Evolutionary conservation across 2,113 vertebrate genomes (phyloP).

Genomic region (Melospiza georgiana): DNA sequence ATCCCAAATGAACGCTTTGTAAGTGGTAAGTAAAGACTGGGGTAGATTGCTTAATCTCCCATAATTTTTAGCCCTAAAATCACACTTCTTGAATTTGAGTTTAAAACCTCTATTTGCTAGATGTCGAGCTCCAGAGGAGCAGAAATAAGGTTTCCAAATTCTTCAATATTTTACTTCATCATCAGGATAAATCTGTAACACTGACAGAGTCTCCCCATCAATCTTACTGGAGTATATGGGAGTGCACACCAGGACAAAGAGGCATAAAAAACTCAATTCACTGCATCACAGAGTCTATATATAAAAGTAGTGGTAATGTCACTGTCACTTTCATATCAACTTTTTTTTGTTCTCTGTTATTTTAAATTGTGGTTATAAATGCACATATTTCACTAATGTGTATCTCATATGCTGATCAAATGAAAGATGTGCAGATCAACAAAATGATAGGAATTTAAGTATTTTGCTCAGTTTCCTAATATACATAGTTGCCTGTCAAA

Average conservation of each 20-base stretch:
- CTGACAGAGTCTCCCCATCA: neutral
- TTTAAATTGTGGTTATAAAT: neutral
- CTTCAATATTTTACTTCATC: neutral
- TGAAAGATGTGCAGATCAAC: neutral
- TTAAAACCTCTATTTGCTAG: neutral
- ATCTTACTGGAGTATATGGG: neutral
- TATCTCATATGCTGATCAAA: neutral
- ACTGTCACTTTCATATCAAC: neutral
- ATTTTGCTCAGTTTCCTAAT: neutral
- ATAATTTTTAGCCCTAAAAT: neutral
- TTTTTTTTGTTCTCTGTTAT: neutral
- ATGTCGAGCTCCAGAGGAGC: neutral
- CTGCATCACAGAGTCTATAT: neutral
- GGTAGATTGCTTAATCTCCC: neutral
- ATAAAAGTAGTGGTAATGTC: neutral
- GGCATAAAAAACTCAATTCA: neutral
- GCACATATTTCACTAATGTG: neutral
- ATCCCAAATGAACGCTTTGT: neutral
- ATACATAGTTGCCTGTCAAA: neutral
- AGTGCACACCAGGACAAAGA: neutral
- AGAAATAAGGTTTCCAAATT: neutral
- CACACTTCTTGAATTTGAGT: neutral
- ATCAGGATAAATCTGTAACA: neutral
- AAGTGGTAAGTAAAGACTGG: neutral
- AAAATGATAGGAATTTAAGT: neutral